Evolutionary conservation across 2,888 invertebrate species (phyloP).

Genomic region (Amitus sp.): DNA sequence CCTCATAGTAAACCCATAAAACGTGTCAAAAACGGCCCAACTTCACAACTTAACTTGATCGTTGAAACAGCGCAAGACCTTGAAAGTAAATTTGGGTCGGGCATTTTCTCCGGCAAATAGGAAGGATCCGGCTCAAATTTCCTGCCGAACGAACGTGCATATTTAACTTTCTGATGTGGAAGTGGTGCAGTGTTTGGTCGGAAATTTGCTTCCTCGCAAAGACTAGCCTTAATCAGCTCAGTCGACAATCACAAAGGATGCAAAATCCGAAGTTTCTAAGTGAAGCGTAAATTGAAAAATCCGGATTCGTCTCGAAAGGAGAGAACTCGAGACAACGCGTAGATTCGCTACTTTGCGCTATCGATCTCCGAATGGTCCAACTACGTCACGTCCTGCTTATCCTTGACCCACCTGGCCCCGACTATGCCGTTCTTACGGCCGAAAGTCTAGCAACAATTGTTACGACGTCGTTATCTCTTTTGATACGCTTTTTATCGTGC

Average conservation of each 20-base stretch:
- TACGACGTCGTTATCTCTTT: background rate
- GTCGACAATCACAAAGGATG: no score
- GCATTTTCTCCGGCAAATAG: background rate
- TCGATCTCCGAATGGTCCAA: constrained; percentile 58
- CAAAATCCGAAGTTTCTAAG: no score
- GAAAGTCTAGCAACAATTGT: background rate
- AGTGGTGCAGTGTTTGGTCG: background rate
- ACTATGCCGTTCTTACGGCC: constrained; percentile 40
- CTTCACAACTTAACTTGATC: no score
- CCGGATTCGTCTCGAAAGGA: background rate
- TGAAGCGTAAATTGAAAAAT: no score
- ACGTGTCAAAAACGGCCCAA: no score
- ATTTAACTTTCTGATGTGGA: background rate
- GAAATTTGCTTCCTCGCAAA: background rate
- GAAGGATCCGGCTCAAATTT: background rate
- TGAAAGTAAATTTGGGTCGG: background rate
- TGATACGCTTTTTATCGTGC: constrained; percentile 4
- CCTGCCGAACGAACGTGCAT: background rate
- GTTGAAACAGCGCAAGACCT: background rate
- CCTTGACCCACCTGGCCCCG: constrained; percentile 62
- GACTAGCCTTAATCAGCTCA: no score
- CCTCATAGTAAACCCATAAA: no score
- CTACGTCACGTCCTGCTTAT: constrained; percentile 65
- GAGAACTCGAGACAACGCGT: constrained; percentile 18
- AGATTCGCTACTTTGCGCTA: constrained; percentile 44